phyloP scores from a whole-genome alignment of 2,888 invertebrate species.

The Drosophila macrospina region DNA sequence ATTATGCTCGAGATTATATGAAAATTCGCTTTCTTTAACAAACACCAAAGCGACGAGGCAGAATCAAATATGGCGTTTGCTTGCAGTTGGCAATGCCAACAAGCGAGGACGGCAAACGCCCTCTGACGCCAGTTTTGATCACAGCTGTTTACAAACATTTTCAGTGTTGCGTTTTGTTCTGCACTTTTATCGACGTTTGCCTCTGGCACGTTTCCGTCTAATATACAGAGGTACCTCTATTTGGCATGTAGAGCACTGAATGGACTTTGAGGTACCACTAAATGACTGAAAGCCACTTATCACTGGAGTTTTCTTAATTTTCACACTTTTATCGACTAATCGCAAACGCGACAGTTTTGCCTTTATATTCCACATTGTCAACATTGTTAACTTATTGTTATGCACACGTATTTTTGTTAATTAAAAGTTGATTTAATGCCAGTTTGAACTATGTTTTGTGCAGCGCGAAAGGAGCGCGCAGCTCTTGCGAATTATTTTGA shows the following conservation, averaged over 20 bases:
- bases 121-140: conserved; percentile 40
- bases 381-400: conserved; percentile 16
- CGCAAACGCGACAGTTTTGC: conserved; percentile 27
- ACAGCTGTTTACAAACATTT: conserved; percentile 71
- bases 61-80: conserved; percentile 84
- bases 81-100: conserved; percentile 66
- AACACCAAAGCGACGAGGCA: conserved; percentile 48
- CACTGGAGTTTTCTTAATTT: conserved; percentile 70
- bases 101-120: conserved; percentile 44
- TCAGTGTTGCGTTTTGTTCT: conserved; percentile 57
- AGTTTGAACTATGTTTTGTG: conserved; percentile 52
- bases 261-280: conserved; percentile 79
- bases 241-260: conserved; percentile 63
- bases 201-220: conserved; percentile 65
- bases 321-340: conserved; percentile 33
- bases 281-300: conserved; percentile 63
- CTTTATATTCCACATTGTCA: conserved; percentile 21
- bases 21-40: conserved; percentile 65
- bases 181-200: conserved; percentile 69
- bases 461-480: conserved; percentile 68
- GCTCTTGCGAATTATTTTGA: conserved; percentile 71
- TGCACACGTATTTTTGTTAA: conserved; percentile 14
- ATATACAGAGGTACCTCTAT: conserved; percentile 76
- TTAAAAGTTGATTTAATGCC: conserved; percentile 42
- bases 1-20: conserved; percentile 40